phyloP scores from a whole-genome alignment of 2,797 vertebrate species.

The Tapera naevia region DNA sequence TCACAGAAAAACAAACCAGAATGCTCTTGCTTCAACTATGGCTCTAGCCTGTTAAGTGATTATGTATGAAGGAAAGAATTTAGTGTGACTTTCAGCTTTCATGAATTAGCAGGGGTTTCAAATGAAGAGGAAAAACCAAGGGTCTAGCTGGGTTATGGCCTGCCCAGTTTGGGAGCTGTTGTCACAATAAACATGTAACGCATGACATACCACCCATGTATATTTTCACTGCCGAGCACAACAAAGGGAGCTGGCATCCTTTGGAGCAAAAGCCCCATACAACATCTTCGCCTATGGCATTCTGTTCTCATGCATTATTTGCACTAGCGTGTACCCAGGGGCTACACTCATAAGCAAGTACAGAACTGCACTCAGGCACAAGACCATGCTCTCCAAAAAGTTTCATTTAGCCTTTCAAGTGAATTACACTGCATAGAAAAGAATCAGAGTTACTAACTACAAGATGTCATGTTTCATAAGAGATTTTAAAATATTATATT shows the following conservation, averaged over 20 bases:
- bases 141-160: neutral
- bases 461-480: slow-evolving; percentile 19
- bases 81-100: slow-evolving; percentile 47
- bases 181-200: slow-evolving; percentile 10
- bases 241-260: neutral
- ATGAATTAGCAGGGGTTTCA: slow-evolving; percentile 58
- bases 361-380: neutral
- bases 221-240: slow-evolving; percentile 1
- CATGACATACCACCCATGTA: neutral
- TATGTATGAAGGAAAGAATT: slow-evolving; percentile 65
- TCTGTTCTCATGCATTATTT: neutral
- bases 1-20: slow-evolving; percentile 1
- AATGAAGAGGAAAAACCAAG: slow-evolving; percentile 19
- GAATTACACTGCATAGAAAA: slow-evolving; percentile 7
- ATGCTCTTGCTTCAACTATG: neutral
- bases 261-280: neutral
- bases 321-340: neutral
- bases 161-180: neutral
- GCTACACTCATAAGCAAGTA: neutral
- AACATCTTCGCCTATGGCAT: neutral
- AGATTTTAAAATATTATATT: slow-evolving; percentile 15
- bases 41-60: slow-evolving; percentile 13
- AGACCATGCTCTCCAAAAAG: slow-evolving; percentile 38
- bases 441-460: neutral
- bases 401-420: slow-evolving; percentile 61